These are phyloP conservation scores for Xiphydria camelus DNA, from an alignment of 2,888 invertebrate genomes.

Conservation along the genomic window DNA sequence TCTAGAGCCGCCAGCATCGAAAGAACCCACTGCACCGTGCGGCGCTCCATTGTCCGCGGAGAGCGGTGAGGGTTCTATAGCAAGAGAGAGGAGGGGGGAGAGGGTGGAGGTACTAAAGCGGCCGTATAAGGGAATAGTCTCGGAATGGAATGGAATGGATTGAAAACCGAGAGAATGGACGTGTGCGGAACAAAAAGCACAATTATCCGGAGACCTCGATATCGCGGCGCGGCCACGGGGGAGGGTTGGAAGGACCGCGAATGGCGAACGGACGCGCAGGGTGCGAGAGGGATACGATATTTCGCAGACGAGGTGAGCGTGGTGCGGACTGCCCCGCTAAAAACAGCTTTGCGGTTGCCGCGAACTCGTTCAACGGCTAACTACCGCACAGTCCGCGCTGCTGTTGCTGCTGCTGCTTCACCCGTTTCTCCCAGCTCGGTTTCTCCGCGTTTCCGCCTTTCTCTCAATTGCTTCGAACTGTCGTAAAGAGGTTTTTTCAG, in stretches of 20 bases:
- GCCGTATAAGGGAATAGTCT: no score
- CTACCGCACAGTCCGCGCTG: neutral
- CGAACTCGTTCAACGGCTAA: neutral
- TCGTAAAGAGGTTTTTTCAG: no score
- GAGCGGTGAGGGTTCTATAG: no score
- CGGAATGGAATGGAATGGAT: no score
- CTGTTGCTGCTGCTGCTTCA: neutral
- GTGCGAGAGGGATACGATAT: no score
- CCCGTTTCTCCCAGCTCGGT: neutral
- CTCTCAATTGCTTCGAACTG: no score
- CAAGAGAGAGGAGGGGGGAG: no score
- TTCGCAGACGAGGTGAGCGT: neutral
- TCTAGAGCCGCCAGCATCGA: no score
- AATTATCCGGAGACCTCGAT: constrained; percentile 23
- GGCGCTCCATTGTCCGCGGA: no score
- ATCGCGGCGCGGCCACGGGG: constrained; percentile 2
- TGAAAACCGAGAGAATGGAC: no score
- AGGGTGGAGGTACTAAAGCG: no score
- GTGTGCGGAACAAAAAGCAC: constrained; percentile 33
- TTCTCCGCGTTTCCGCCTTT: neutral
- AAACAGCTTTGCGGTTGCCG: neutral
- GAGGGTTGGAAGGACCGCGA: constrained; percentile 1
- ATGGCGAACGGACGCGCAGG: neutral
- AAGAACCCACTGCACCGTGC: no score
- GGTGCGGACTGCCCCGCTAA: neutral